Base-by-base conservation (phyloP, 2,113 vertebrate genomes). In the Prionailurus viverrinus region DNA sequence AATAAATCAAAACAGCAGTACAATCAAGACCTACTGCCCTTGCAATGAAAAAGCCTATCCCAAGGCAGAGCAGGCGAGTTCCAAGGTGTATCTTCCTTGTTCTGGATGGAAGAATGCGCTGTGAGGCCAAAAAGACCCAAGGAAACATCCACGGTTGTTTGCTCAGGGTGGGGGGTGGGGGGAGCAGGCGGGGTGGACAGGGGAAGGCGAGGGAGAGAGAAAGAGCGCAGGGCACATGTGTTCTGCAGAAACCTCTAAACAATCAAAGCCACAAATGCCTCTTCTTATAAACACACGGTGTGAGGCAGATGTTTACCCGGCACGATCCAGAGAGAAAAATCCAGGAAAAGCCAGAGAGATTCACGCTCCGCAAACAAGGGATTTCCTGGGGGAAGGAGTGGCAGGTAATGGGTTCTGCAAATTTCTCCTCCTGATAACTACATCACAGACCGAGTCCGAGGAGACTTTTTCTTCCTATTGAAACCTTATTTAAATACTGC, bases 181-280 rank as follows among this genome's bases (percentile, higher is more conserved):
- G 36, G 27, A 45, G 55, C 0, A 0, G 27, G 79, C 1, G 0
- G 14, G 21, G 25, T 8, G 16, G 48, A 41, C 27, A 19, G 45
- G 31, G 58, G 58, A 19, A 73, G 71, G n/a, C 7, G 9, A 31
- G 63, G 63, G 45, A 87, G 16, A 65, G 48, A 79, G 83, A 85
- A 65, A 41, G 25, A 48, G 84, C 12, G 1, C 5, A 31, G 29
- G 25, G 90, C 31, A 5, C 3, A 2, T 4, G 10, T 53, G 58
- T 51, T 85, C 91, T 76, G 89, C 85, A 87, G 94, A 97, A 97
- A 94, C 79, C 94, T 80, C 96, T 80, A 78, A 97, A 94, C 97
- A 98, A 97, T 97, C 97, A 98, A 92, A 73, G 29, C 93, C 95
- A 96, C 98, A 99, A 98, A 98, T 97, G 95, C 97, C 91, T 98